These are phyloP conservation scores for Belonocnema kinseyi DNA, from an alignment of 1,140 invertebrate species.

Conservation along the genomic window DNA sequence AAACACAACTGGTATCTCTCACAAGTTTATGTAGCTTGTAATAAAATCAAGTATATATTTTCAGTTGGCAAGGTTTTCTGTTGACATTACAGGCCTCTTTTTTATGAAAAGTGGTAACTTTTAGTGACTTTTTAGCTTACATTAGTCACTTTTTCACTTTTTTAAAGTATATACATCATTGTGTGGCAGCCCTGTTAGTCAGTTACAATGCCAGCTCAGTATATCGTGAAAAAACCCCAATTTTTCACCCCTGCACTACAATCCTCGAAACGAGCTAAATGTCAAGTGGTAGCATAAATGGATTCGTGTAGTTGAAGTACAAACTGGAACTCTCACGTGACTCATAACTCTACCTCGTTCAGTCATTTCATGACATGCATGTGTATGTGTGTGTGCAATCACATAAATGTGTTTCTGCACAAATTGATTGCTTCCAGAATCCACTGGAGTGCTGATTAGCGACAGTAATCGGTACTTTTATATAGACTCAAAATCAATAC, in stretches of 20 bases:
- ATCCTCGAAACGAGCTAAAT: constrained; percentile 1
- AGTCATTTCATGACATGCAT: background rate
- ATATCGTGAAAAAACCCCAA: background rate
- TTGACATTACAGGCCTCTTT: too few relatives aligned
- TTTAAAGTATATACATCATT: too few relatives aligned
- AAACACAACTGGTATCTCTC: too few relatives aligned
- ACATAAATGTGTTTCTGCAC: constrained; percentile 3
- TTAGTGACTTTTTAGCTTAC: too few relatives aligned
- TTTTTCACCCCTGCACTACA: background rate
- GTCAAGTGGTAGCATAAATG: constrained; percentile 6
- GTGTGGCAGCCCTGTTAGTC: too few relatives aligned
- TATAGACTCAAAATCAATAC: constrained; percentile 4
- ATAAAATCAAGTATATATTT: too few relatives aligned
- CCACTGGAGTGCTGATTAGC: constrained; percentile 17
- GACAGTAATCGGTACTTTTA: constrained; percentile 23
- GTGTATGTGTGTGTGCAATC: background rate
- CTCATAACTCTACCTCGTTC: background rate
- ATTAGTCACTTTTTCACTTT: too few relatives aligned
- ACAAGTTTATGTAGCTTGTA: too few relatives aligned
- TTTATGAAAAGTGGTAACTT: too few relatives aligned
- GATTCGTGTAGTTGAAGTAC: background rate
- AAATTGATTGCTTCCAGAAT: constrained; percentile 28
- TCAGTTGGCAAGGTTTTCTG: too few relatives aligned
- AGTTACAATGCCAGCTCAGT: background rate
- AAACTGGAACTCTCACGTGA: constrained; percentile 3